Base-by-base conservation (phyloP, 2,797 vertebrate genomes). In the Cygnus olor region DNA sequence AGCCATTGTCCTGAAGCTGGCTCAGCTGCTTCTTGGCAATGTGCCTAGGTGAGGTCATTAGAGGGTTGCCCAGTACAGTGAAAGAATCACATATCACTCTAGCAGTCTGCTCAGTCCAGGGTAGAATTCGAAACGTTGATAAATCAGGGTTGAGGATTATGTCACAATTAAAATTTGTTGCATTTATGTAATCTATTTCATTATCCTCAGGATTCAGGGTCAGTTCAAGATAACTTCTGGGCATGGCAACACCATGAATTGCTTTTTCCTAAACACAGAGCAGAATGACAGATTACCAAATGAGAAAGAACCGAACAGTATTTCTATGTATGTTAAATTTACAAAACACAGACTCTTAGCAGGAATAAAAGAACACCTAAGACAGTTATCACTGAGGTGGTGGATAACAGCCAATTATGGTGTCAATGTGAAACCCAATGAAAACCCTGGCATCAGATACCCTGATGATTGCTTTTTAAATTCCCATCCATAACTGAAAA, bases 31-130 rank as follows among this genome's bases (percentile, higher is more conserved):
- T 98, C 96, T 99, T 99, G 60, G 98, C 99, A 5, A 99, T 98
- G 54, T 99, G 98, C 54, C 99, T 98, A 0, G 99, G 99, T 0
- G 99, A 99, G 1, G 99, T 99, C 85, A 98, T 96, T 8, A 99
- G 98, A 1, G 99, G 98, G 64, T 81, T 97, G 4, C 99, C 99
- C 0, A 98, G 97, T 69, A 99, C 98, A 0, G 98, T 98, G 97
- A 98, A 99, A 20, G 99, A 98, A 95, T 99, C 99, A 9, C 99
- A 99, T 95, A 99, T 99, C 91, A 99, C 98, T 84, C 99, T 98
- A 1, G 99, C 99, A 0, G 98, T 99, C 96, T 99, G 98, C 83
- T 99, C 98, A 2, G 98, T 98, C 99, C 99, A 99, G 1, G 99
- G 99, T 32, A 99, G 91, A 34, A 98, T 97, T 91, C 97, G 97